A percentile compares a stretch with the other conserved stretches of the same genome.
These are phyloP conservation scores for Azemiops feae DNA, from an alignment of 2,113 vertebrate species.

Conservation along the genomic window DNA sequence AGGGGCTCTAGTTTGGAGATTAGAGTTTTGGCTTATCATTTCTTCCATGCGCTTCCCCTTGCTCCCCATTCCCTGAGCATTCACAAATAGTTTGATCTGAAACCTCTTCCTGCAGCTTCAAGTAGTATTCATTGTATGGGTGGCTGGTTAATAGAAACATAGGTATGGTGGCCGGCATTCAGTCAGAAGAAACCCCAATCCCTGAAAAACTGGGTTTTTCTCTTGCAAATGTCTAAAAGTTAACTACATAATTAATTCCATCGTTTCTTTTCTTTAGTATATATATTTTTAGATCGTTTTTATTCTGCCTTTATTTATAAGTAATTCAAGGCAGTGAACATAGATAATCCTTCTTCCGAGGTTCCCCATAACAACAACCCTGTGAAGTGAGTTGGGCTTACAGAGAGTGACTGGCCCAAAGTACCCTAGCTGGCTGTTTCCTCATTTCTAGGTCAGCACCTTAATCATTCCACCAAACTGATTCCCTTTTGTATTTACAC, in stretches of 20 bases:
- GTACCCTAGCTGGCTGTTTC: background rate
- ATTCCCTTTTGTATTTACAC: background rate
- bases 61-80: background rate
- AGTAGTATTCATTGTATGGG: background rate
- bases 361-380: background rate
- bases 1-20: background rate
- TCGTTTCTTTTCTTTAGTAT: background rate
- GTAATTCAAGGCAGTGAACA: background rate
- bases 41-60: background rate
- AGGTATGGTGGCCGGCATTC: background rate
- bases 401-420: background rate
- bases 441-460: no score
- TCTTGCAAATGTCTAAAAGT: background rate
- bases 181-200: background rate
- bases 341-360: background rate
- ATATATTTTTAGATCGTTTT: background rate
- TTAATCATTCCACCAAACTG: no score
- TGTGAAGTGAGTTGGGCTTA: background rate
- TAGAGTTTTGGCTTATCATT: background rate
- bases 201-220: background rate
- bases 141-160: background rate
- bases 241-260: background rate
- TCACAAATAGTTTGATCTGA: background rate
- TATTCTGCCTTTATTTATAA: background rate
- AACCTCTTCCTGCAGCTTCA: background rate